These are phyloP conservation scores for Falco peregrinus DNA, from an alignment of 2,797 vertebrate species.

Conservation along the genomic window DNA sequence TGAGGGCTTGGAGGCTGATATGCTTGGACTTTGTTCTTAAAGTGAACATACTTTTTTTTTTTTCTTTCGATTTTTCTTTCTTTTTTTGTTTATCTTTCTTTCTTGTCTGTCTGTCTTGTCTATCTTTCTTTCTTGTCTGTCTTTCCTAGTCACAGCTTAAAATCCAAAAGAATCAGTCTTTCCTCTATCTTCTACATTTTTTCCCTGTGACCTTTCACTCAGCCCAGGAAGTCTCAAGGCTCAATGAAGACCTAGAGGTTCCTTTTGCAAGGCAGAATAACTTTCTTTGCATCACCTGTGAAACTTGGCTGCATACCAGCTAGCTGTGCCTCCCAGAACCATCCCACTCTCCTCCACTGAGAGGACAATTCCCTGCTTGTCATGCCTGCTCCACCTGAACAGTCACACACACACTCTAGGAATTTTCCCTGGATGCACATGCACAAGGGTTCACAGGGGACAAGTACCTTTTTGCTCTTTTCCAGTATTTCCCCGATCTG, in stretches of 20 bases:
- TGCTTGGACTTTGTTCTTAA: background rate
- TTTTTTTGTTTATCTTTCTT: too few species aligned
- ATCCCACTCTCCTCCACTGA: background rate
- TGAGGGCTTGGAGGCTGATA: background rate
- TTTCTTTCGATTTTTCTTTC: too few species aligned
- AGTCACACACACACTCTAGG: background rate
- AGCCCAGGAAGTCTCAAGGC: background rate
- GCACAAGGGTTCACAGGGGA: background rate
- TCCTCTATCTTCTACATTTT: background rate
- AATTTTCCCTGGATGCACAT: background rate
- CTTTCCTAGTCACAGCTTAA: too few species aligned
- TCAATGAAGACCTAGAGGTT: background rate
- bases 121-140: background rate
- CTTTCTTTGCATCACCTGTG: background rate
- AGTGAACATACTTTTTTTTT: background rate
- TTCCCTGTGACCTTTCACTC: background rate
- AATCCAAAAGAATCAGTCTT: too few species aligned
- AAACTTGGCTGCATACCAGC: background rate
- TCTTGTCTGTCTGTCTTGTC: too few species aligned
- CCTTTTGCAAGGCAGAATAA: background rate
- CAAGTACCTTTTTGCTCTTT: background rate
- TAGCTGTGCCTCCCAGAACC: background rate
- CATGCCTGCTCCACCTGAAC: background rate
- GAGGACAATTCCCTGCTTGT: fast-evolving
- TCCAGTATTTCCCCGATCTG: background rate